Conservation (phyloP, 2,113 vertebrate species). For the Malaclemys terrapin region DNA sequence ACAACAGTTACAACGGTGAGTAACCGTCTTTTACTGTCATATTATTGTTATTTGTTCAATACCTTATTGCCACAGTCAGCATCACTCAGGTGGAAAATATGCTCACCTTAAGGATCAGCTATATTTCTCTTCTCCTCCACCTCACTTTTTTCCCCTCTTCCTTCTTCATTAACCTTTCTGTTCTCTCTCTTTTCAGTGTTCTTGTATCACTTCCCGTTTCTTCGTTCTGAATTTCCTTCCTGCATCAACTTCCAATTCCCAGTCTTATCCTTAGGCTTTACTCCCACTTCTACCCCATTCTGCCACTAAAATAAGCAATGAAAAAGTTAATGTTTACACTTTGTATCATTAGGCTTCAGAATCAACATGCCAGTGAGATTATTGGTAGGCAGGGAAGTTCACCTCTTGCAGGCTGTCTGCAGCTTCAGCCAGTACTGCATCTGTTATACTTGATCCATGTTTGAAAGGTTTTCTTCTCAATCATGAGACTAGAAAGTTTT, state of each 20-base stretch:
- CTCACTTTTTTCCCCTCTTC: background rate
- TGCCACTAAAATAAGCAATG: background rate
- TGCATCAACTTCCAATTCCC: background rate
- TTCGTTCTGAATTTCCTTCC: background rate
- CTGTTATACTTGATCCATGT: background rate
- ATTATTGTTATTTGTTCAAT: conserved; percentile 10
- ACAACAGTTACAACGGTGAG: too few species aligned
- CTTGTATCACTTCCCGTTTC: background rate
- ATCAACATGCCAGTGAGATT: background rate
- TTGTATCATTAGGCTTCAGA: background rate
- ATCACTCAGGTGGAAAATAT: conserved; percentile 21
- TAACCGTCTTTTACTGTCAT: too few species aligned
- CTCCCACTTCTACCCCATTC: background rate
- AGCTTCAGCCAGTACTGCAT: conserved; percentile 52
- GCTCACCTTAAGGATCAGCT: conserved; percentile 9
- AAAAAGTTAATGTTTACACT: background rate
- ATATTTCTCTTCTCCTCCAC: background rate
- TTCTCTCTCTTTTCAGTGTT: conserved; percentile 30
- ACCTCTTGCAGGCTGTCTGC: background rate
- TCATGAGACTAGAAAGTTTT: conserved; percentile 1
- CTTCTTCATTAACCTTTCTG: conserved; percentile 38
- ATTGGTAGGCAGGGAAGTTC: conserved; percentile 24
- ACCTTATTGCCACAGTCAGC: conserved; percentile 15
- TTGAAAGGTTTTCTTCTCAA: background rate
- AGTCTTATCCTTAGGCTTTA: background rate